A percentile compares a stretch with the other conserved stretches of the same genome.
Evolutionary conservation across 2,113 vertebrate genomes (phyloP).

Genomic region (Blennius ocellaris): DNA sequence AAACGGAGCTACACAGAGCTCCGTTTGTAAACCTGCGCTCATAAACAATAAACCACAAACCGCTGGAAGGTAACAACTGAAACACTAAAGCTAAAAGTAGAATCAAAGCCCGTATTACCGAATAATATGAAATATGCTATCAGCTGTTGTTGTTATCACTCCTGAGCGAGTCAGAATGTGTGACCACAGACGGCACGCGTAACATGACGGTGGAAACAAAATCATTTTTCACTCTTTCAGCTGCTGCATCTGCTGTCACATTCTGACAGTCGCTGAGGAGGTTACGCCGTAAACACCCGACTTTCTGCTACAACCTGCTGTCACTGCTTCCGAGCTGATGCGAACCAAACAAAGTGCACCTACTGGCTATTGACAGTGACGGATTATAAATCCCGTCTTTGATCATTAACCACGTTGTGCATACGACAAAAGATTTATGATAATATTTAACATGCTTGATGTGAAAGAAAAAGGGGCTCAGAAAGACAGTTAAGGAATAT

Average conservation of each 20-base stretch:
- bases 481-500: not conserved
- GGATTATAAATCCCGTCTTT: not conserved
- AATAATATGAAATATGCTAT: not conserved
- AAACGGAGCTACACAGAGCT: too few relatives aligned
- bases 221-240: not conserved
- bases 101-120: not conserved
- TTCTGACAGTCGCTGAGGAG: conserved; percentile 11
- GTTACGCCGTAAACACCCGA: conserved; percentile 18
- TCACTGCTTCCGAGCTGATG: not conserved
- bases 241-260: conserved; percentile 22
- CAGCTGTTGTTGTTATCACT: not conserved
- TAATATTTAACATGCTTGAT: conserved; percentile 1
- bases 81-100: not conserved
- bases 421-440: not conserved
- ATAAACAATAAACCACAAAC: too few relatives aligned
- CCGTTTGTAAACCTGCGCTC: too few relatives aligned
- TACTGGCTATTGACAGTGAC: not conserved
- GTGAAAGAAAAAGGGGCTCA: not conserved
- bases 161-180: conserved; percentile 4
- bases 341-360: conserved; percentile 16
- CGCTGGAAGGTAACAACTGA: not conserved
- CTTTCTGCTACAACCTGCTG: not conserved
- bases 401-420: not conserved
- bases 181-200: conserved; percentile 26
- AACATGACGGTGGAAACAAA: not conserved